Percentiles rank a stretch among this genome's conserved stretches.
Conservation (phyloP, 2,888 invertebrate genomes). For the Sphinx pinastri region DNA sequence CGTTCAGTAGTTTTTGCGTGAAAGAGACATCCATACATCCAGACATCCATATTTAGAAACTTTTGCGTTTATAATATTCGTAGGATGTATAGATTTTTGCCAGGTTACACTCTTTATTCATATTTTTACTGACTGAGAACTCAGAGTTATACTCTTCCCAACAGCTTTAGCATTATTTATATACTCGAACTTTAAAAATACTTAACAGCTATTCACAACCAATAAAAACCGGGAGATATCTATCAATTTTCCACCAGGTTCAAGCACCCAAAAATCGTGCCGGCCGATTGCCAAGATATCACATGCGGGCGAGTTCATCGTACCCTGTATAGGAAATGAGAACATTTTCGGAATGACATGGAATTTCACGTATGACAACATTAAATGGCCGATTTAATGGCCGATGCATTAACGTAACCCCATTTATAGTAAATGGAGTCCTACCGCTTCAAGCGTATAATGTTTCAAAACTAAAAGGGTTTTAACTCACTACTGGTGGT, state of each 20-base stretch:
- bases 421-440: conserved; percentile 12
- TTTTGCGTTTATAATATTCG: no score
- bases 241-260: background rate
- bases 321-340: background rate
- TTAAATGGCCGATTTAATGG: conserved; percentile 5
- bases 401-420: conserved; percentile 10
- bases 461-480: background rate
- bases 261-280: conserved; percentile 21
- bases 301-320: conserved; percentile 17
- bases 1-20: no score
- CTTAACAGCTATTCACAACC: no score
- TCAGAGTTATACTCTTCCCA: no score
- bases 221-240: conserved; percentile 3
- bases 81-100: no score
- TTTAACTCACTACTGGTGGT: no score
- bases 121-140: no score
- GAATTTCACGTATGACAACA: background rate
- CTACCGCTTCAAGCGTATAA: background rate
- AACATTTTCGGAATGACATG: background rate
- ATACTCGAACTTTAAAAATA: no score
- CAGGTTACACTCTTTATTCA: no score
- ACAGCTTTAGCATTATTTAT: no score
- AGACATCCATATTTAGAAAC: no score
- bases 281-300: conserved; percentile 7
- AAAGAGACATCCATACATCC: no score